Percentiles rank a stretch among this genome's conserved stretches.
phyloP scores from a whole-genome alignment of 2,888 invertebrate genomes.

The Eristalis pertinax region DNA sequence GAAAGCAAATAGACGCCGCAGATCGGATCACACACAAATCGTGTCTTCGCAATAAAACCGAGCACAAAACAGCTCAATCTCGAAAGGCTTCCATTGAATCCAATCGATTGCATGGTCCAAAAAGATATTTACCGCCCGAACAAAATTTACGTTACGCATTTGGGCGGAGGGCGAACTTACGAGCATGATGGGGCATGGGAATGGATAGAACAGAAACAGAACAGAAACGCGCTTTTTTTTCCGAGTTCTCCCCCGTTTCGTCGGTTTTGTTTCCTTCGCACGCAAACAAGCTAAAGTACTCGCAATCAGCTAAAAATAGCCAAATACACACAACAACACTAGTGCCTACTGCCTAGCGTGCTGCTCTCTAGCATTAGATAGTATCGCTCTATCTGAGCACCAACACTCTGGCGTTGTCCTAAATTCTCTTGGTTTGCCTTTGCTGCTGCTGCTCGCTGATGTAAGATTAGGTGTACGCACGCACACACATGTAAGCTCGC shows the following conservation, averaged over 20 bases:
- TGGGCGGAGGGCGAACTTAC: neutral
- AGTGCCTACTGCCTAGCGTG: neutral
- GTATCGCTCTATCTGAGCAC: conserved; percentile 50
- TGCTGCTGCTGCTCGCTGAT: conserved; percentile 46
- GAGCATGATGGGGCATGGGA: neutral
- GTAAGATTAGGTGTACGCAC: conserved; percentile 59
- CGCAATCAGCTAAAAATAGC: conserved; percentile 72
- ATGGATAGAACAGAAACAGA: conserved; percentile 18
- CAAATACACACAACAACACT: conserved; percentile 56
- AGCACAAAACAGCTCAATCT: conserved; percentile 6
- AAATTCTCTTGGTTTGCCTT: conserved; percentile 44
- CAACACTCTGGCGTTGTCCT: conserved; percentile 58
- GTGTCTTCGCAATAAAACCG: conserved; percentile 11
- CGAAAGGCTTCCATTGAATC: neutral
- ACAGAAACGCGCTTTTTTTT: conserved; percentile 51
- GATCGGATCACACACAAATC: conserved; percentile 8
- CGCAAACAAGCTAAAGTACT: conserved; percentile 62
- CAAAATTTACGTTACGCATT: conserved; percentile 59
- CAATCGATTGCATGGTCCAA: conserved; percentile 17
- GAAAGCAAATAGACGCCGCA: neutral
- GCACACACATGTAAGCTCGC: conserved; percentile 25
- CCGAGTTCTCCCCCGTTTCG: neutral
- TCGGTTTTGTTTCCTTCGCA: conserved; percentile 42
- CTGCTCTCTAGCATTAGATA: conserved; percentile 35
- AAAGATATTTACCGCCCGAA: conserved; percentile 12